phyloP scores from a whole-genome alignment of 2,888 invertebrate genomes.

The Noctua comes region DNA sequence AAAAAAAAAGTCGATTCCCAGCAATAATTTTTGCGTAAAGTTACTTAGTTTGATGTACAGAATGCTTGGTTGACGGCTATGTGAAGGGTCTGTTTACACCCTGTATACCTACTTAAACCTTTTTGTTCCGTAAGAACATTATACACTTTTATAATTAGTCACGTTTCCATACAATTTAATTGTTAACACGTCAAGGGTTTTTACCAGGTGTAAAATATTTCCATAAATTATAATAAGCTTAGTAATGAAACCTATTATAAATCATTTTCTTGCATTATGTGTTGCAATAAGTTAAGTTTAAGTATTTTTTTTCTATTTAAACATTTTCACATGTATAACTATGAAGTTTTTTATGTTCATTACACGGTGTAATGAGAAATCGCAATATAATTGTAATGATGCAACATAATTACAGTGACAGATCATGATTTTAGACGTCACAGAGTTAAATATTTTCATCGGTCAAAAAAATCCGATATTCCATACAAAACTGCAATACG shows the following conservation, averaged over 20 bases:
- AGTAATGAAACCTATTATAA: constrained; percentile 9
- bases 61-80: too few relatives aligned
- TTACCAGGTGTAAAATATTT: constrained; percentile 58
- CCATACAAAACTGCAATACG: neutral
- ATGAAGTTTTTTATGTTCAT: neutral
- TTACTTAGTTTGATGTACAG: too few relatives aligned
- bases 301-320: neutral
- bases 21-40: too few relatives aligned
- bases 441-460: neutral
- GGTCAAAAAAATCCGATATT: neutral
- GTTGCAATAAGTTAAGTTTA: constrained; percentile 16
- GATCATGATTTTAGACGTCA: neutral
- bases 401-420: neutral
- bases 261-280: constrained; percentile 31
- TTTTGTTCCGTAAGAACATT: constrained; percentile 29
- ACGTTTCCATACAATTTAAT: constrained; percentile 53
- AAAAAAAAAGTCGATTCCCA: too few relatives aligned
- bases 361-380: neutral
- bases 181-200: constrained; percentile 60
- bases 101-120: neutral
- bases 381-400: neutral
- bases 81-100: too few relatives aligned
- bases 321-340: neutral
- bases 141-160: constrained; percentile 49
- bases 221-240: constrained; percentile 39